Evolutionary conservation across 2,797 vertebrate genomes (phyloP).

Genomic region (Chromis chromis): DNA sequence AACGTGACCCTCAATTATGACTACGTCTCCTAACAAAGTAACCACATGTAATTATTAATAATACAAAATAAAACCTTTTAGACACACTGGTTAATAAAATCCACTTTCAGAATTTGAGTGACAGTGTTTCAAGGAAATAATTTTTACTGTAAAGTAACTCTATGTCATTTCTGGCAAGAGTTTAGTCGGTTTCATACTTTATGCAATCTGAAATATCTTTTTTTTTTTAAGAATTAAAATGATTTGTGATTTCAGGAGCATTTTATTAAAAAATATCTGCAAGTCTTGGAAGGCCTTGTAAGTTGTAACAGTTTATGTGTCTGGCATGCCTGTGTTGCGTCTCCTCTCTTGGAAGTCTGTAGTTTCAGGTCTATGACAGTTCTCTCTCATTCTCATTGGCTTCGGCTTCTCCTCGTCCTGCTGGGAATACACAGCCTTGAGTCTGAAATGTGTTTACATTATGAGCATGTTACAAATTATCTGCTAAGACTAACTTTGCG

Average conservation of each 20-base stretch:
- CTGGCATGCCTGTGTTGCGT: constrained; percentile 35
- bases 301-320: constrained; percentile 44
- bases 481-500: constrained; percentile 87
- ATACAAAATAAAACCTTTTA: constrained; percentile 12
- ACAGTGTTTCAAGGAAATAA: constrained; percentile 1
- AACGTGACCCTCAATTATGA: background rate
- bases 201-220: constrained; percentile 4
- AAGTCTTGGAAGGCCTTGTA: constrained; percentile 37
- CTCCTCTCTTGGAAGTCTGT: constrained; percentile 46
- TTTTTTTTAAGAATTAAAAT: constrained; percentile 7
- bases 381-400: constrained; percentile 61
- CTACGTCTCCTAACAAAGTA: background rate
- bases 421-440: constrained; percentile 79
- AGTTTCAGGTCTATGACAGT: constrained; percentile 54
- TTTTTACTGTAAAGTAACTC: constrained; percentile 12
- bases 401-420: constrained; percentile 55
- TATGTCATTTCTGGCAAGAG: constrained; percentile 30
- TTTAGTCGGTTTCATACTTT: constrained; percentile 22
- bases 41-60: background rate
- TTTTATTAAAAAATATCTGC: constrained; percentile 51
- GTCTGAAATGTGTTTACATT: constrained; percentile 85
- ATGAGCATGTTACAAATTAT: constrained; percentile 87
- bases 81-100: constrained; percentile 6
- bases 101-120: constrained; percentile 7
- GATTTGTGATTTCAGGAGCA: constrained; percentile 57